phyloP scores from a whole-genome alignment of 1,140 invertebrate genomes.

The Antheraea mylitta region DNA sequence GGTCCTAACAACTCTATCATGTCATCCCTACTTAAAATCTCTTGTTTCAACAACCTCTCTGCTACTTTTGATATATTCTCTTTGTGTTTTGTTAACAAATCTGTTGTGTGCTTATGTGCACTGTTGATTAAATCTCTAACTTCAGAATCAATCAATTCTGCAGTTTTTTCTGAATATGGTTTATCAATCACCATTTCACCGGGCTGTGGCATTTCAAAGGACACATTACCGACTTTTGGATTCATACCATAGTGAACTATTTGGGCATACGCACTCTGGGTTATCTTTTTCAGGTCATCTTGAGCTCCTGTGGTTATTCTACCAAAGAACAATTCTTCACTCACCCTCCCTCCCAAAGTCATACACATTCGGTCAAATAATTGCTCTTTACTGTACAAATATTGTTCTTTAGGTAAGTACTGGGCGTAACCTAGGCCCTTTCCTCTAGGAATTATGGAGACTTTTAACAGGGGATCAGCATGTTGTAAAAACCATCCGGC shows the following conservation, averaged over 20 bases:
- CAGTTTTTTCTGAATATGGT: slow-evolving; percentile 98
- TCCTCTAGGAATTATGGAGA: slow-evolving; percentile 89
- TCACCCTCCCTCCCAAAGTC: slow-evolving; percentile 97
- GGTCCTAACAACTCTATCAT: slow-evolving; percentile 98
- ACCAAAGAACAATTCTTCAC: slow-evolving; percentile 97
- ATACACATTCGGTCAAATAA: slow-evolving; percentile 94
- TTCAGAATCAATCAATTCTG: slow-evolving; percentile 97
- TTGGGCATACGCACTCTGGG: slow-evolving; percentile 88
- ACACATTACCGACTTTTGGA: slow-evolving; percentile 97
- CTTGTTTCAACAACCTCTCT: slow-evolving; percentile 94
- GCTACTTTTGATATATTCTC: slow-evolving; percentile 96
- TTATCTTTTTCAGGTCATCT: slow-evolving; percentile 98
- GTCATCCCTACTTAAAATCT: slow-evolving; percentile 97
- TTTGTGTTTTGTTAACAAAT: slow-evolving; percentile 92
- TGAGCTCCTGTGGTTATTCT: slow-evolving; percentile 98
- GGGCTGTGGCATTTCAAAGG: slow-evolving; percentile 95
- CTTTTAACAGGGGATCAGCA: slow-evolving; percentile 98
- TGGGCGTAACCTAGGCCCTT: slow-evolving; percentile 96
- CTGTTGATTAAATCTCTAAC: slow-evolving; percentile 89
- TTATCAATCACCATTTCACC: slow-evolving; percentile 97
- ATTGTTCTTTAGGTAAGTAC: slow-evolving; percentile 99
- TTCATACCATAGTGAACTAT: slow-evolving; percentile 98
- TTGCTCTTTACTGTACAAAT: slow-evolving; percentile 98
- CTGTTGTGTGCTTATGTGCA: slow-evolving; percentile 90
- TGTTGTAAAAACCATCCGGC: slow-evolving; percentile 99